Conservation (phyloP, 1,140 invertebrate genomes). For the Nephila pilipes region DNA sequence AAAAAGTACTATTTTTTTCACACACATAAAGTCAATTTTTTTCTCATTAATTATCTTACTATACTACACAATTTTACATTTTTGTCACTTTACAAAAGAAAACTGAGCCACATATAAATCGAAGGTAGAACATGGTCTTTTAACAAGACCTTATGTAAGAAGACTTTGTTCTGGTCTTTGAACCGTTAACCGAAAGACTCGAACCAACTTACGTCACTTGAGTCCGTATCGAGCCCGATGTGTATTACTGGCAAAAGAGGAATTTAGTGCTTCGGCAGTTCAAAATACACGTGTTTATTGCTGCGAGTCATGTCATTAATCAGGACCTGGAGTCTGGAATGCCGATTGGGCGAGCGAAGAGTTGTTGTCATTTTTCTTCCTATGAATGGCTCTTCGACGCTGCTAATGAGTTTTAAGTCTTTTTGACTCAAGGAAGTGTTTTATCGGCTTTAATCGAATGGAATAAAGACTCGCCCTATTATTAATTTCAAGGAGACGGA, state of each 20-base stretch:
- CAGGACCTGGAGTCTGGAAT: slow-evolving; percentile 38
- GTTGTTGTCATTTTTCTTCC: slow-evolving; percentile 59
- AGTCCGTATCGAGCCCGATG: not conserved
- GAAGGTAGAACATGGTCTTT: too few species aligned
- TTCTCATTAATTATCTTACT: too few species aligned
- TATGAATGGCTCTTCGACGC: slow-evolving; percentile 24
- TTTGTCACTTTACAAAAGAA: too few species aligned
- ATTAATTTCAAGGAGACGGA: not conserved
- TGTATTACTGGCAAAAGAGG: not conserved
- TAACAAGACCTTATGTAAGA: too few species aligned
- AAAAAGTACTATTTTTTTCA: too few species aligned
- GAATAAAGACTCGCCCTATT: slow-evolving; percentile 7
- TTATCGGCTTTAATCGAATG: slow-evolving; percentile 47
- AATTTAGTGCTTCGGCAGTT: slow-evolving; percentile 36
- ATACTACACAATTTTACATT: too few species aligned
- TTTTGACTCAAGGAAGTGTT: slow-evolving; percentile 43
- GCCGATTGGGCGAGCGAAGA: not conserved
- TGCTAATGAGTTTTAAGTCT: slow-evolving; percentile 63
- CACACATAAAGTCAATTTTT: too few species aligned
- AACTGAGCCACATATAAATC: too few species aligned
- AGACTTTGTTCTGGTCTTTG: too few species aligned
- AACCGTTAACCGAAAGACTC: not conserved
- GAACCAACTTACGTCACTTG: not conserved
- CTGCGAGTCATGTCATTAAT: slow-evolving; percentile 52
- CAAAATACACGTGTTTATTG: slow-evolving; percentile 67